A percentile compares a stretch with the other conserved stretches of the same genome.
Evolutionary conservation across 2,888 invertebrate genomes (phyloP).

Genomic region (Sphaerophoria rueppellii): DNA sequence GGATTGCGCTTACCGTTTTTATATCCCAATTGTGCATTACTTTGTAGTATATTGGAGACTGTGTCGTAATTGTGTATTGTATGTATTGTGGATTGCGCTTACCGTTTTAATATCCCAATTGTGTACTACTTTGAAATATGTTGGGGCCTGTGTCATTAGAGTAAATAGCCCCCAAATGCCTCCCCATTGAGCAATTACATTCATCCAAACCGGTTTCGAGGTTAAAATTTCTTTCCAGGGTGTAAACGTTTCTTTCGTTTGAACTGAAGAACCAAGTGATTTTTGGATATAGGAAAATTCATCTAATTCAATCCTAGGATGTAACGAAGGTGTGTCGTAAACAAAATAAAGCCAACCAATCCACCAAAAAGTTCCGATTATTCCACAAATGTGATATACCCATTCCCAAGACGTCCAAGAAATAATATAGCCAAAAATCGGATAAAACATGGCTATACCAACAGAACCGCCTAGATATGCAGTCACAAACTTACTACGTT

Average conservation of each 20-base stretch:
- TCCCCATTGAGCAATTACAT: conserved; percentile 86
- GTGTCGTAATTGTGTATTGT: too few relatives aligned
- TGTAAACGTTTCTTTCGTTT: conserved; percentile 80
- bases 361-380: conserved; percentile 86
- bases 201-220: conserved; percentile 86
- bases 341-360: conserved; percentile 85
- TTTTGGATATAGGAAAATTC: conserved; percentile 85
- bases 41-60: conserved; percentile 88
- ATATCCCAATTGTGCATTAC: conserved; percentile 88
- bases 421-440: conserved; percentile 87
- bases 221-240: conserved; percentile 86
- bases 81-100: conserved; percentile 77
- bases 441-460: conserved; percentile 87
- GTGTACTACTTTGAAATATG: conserved; percentile 87
- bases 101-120: conserved; percentile 87
- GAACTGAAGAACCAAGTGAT: conserved; percentile 83
- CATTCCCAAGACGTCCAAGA: conserved; percentile 87
- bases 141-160: conserved; percentile 87
- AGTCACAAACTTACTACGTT: conserved; percentile 88
- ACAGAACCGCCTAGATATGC: conserved; percentile 86
- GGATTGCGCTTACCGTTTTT: conserved; percentile 83
- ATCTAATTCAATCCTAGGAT: conserved; percentile 85
- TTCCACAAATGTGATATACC: conserved; percentile 87
- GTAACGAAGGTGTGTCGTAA: conserved; percentile 86
- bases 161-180: conserved; percentile 88